Base-by-base conservation (phyloP, 2,797 vertebrate species). In the Syngnathus rostellatus region DNA sequence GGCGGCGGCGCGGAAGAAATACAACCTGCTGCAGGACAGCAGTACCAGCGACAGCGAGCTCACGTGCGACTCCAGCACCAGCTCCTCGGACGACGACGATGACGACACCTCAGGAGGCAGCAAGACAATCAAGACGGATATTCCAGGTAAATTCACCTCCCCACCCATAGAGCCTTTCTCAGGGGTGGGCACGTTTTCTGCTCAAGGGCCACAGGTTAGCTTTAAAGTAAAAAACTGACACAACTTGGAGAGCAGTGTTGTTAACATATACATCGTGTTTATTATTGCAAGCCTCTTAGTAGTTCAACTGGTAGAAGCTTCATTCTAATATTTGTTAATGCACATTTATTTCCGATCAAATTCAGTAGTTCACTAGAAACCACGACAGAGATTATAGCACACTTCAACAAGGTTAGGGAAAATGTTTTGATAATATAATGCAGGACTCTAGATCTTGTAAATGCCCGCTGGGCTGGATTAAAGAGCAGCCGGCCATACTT, bases 1-100 rank as follows among this genome's bases (percentile, higher is more conserved):
- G 77, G 97, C 95, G 0, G 96, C 95, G 21, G 96, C 95, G 17
- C 90, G 95, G 64, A 98, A 97, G 88, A 99, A 98, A 73, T 98
- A 98, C 63, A 97, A 95, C 88, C 89, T 98, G 90, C 93, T 99
- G 86, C 97, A 98, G 93, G 94, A 98, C 92, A 99, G 96, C 92
- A 99, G 96, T 88, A 99, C 96, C 61, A 98, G 97, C 40, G 97
- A 99, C 83, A 99, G 96, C 70, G 96, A 99, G 91, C 93, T 98
- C 85, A 98, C 97, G 1, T 98, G 95, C 75, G 94, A 97, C 87
- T 98, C 97, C 81, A 82, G 87, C 89, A 81, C 90, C 86, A 90
- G 87, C 71, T 91, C 92, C 12, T 92, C 92, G 7, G 92, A 92
- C 39, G 93, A 94, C 2, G 94, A 95, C 0, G 93, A 95, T 0